A percentile compares a stretch with the other conserved stretches of the same genome.
Evolutionary conservation across 2,113 vertebrate genomes (phyloP).

Genomic region (Ceuthmochares aereus): DNA sequence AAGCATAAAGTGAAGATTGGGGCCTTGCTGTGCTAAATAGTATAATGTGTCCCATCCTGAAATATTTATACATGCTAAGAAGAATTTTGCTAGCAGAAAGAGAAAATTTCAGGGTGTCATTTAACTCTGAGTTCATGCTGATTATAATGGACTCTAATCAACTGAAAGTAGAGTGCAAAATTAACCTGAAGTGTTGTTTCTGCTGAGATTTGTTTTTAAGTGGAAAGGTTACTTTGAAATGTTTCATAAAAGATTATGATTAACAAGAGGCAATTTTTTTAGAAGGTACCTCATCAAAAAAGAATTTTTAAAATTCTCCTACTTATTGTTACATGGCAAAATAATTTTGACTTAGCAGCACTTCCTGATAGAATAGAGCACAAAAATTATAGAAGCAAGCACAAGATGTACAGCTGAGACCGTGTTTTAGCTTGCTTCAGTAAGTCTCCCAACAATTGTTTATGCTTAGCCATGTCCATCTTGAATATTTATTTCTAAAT

Average conservation of each 20-base stretch:
- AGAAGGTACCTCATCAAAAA: not conserved
- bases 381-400: not conserved
- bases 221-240: not conserved
- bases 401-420: not conserved
- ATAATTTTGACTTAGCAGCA: not conserved
- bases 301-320: not conserved
- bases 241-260: not conserved
- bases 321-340: not conserved
- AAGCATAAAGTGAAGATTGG: not conserved
- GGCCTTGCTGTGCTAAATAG: not conserved
- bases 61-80: not conserved
- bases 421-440: not conserved
- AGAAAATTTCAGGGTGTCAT: not conserved
- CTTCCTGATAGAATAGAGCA: not conserved
- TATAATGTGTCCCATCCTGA: not conserved
- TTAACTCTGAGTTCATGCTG: not conserved
- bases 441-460: not conserved
- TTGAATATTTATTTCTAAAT: not conserved
- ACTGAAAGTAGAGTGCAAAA: not conserved
- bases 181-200: not conserved
- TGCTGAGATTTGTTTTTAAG: not conserved
- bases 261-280: not conserved
- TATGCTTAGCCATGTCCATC: not conserved
- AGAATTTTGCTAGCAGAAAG: not conserved
- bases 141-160: constrained; percentile 6